Percentiles rank a stretch among this genome's conserved stretches.
These are phyloP conservation scores for Drosophila gaucha DNA, from an alignment of 2,888 invertebrate species.

Conservation along the genomic window DNA sequence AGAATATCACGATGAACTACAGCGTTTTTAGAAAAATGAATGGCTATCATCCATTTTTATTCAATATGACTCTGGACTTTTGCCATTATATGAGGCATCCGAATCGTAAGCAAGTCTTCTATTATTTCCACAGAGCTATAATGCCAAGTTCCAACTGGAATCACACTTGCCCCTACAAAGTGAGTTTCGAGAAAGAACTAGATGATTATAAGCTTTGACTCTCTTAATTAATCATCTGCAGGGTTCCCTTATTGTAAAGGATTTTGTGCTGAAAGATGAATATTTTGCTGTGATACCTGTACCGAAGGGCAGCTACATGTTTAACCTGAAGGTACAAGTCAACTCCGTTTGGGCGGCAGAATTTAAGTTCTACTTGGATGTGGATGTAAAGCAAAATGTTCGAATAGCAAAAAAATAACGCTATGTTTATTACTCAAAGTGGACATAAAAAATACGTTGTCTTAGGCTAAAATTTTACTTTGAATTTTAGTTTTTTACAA, in stretches of 20 bases:
- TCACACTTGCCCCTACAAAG: slow-evolving; percentile 30
- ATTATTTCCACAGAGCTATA: slow-evolving; percentile 7
- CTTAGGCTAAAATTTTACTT: not conserved
- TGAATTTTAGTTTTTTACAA: too few relatives aligned
- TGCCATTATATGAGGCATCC: slow-evolving; percentile 31
- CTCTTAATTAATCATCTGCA: not conserved
- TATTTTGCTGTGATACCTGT: slow-evolving; percentile 18
- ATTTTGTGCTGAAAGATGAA: slow-evolving; percentile 20
- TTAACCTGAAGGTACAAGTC: not conserved
- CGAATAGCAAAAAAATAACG: not conserved
- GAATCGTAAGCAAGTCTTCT: slow-evolving; percentile 17
- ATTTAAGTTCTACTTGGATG: slow-evolving; percentile 7
- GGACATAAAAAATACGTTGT: not conserved
- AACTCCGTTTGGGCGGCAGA: not conserved
- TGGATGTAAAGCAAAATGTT: slow-evolving; percentile 15
- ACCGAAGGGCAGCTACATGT: slow-evolving; percentile 22
- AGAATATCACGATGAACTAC: not conserved
- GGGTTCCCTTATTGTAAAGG: slow-evolving; percentile 24
- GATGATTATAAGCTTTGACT: not conserved
- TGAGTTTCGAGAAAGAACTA: slow-evolving; percentile 6
- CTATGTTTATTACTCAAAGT: not conserved
- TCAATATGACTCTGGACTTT: slow-evolving; percentile 21
- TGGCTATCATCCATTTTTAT: slow-evolving; percentile 44
- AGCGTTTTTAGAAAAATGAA: slow-evolving; percentile 18
- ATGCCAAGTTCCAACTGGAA: slow-evolving; percentile 26